Evolutionary conservation across 2,797 vertebrate genomes (phyloP).

Genomic region (Glossophaga mutica): DNA sequence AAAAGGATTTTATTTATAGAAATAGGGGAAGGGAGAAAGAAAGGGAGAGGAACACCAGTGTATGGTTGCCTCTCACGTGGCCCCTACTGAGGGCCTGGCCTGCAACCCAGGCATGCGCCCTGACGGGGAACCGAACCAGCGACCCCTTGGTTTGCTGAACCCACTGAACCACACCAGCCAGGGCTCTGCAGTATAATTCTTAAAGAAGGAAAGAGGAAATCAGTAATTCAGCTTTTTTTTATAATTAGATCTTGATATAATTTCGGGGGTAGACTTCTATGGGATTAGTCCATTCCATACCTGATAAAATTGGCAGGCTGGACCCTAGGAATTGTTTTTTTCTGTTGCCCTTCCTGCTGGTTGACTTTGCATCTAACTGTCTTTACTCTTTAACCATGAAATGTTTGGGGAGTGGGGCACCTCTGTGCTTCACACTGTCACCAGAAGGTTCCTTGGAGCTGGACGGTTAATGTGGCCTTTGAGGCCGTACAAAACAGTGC

Average conservation of each 20-base stretch:
- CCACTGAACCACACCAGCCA: too few relatives aligned
- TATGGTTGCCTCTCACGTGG: too few relatives aligned
- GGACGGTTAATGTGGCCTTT: not conserved
- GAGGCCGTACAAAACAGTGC: not conserved
- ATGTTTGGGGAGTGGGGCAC: not conserved
- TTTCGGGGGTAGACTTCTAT: not conserved
- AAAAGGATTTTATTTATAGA: too few relatives aligned
- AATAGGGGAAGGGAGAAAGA: too few relatives aligned
- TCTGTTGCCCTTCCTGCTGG: not conserved
- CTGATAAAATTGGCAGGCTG: not conserved
- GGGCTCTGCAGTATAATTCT: conserved; percentile 28
- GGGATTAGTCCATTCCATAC: not conserved
- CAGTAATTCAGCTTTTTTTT: conserved; percentile 4
- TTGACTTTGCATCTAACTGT: not conserved
- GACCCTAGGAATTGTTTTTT: not conserved
- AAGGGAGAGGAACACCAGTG: too few relatives aligned
- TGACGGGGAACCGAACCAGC: too few relatives aligned
- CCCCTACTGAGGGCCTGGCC: too few relatives aligned
- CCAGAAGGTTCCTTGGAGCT: not conserved
- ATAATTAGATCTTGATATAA: not conserved
- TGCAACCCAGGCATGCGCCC: too few relatives aligned
- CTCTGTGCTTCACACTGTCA: not conserved
- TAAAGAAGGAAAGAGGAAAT: conserved; percentile 8
- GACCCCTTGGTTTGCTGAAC: too few relatives aligned
- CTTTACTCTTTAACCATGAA: not conserved